Evolutionary conservation across 2,113 vertebrate genomes (phyloP).

Genomic region (Vulpes ferrilata): DNA sequence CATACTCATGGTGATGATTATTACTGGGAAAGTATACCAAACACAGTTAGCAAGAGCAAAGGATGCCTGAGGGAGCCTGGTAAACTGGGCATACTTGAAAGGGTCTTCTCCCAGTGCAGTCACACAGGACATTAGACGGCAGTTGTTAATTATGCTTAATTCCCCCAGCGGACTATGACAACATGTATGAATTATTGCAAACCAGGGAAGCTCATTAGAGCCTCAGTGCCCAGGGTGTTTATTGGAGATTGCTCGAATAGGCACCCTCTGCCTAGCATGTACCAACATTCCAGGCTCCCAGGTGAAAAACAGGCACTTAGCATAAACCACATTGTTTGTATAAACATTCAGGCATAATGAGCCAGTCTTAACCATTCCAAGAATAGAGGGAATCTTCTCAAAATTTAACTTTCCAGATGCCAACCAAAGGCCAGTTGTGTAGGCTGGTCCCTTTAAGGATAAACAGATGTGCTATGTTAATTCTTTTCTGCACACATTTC

Average conservation of each 20-base stretch:
- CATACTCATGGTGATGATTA: background rate
- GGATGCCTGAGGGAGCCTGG: too few species aligned
- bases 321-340: background rate
- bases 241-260: background rate
- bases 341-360: background rate
- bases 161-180: background rate
- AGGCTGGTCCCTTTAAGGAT: background rate
- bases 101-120: background rate
- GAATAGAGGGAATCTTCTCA: background rate
- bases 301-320: background rate
- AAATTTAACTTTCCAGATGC: background rate
- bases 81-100: background rate
- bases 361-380: background rate
- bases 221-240: background rate
- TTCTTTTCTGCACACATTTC: background rate
- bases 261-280: background rate
- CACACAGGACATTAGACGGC: background rate
- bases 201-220: background rate
- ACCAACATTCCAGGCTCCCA: background rate
- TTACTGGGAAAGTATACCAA: background rate
- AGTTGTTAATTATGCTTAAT: background rate
- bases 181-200: background rate
- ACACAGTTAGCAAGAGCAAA: background rate
- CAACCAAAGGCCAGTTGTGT: background rate
- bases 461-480: background rate